Base-by-base conservation (phyloP, 2,797 vertebrate species). In the Leptodactylus fallax region DNA sequence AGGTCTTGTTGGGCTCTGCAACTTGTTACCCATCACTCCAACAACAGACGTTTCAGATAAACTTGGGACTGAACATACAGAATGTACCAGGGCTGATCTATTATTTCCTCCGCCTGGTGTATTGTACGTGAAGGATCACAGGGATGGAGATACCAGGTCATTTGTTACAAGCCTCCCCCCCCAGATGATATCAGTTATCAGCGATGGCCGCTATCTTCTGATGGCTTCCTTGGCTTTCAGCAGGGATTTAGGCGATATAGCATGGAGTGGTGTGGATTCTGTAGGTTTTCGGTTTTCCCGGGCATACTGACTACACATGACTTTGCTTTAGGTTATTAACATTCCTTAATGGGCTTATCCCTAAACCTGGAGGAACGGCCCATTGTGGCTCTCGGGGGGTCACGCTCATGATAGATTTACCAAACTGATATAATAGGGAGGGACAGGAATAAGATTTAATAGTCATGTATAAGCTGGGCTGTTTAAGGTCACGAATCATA, bases 261-360 rank as follows among this genome's bases (percentile, higher is more conserved):
- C 90, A 91, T 89, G 55, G 51, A 58, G 91, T 87, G 85, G 91
- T n/a, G 6, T 83, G 81, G 90, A 90, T 88, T 81, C 65, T 85
- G 82, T n/a, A 83, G 91, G 91, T 92, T 90, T 92, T 90, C 87
- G 91, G 90, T 92, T 90, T 92, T 90, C 88, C 89, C 8, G n/a
- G 86, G 90, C 78, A 19, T 56, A 84, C 87, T 72, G 69, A 85
- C 91, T 89, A 79, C 58, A 91, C 86, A 0, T 49, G 6, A 87
- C 90, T 91, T 90, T 91, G 83, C 86, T 90, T 0, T 0, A 77
- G 61, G 86, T 91, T 89, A 92, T 94, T 93, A 92, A 93, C 91
- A 93, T 95, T 94, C 94, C 92, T 90, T 76, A 47, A 47, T 17
- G 89, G 87, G 85, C 79, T 91, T 81, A 85, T 91, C 85, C 91